A percentile compares a stretch with the other conserved stretches of the same genome.
Evolutionary conservation across 2,797 vertebrate genomes (phyloP).

Genomic region (Xenopus petersii): DNA sequence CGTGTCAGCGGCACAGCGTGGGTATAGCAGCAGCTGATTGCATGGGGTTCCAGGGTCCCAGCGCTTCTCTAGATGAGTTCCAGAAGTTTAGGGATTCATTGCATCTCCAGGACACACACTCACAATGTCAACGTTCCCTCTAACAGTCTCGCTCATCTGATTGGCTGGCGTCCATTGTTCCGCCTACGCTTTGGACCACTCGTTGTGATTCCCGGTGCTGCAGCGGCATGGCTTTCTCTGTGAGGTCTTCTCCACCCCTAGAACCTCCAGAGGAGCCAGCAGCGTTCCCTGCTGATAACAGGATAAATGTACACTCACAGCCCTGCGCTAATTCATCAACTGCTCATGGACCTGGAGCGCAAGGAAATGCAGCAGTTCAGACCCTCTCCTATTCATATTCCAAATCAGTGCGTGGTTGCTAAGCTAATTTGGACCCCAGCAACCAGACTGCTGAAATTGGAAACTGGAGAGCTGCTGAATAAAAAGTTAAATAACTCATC

Average conservation of each 20-base stretch:
- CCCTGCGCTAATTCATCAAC: conserved; percentile 7
- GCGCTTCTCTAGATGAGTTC: not conserved
- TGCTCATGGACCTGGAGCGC: not conserved
- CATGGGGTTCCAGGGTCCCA: conserved; percentile 8
- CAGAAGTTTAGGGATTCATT: conserved; percentile 7
- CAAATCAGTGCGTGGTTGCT: too few relatives aligned
- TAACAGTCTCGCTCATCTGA: not conserved
- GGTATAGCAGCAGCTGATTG: not conserved
- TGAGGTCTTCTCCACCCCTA: not conserved
- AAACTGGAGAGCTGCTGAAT: too few relatives aligned
- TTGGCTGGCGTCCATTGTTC: not conserved
- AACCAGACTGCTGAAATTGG: too few relatives aligned
- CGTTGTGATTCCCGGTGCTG: not conserved
- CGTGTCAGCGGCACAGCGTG: not conserved
- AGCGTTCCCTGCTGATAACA: not conserved
- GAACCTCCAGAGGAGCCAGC: not conserved
- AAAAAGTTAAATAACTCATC: too few relatives aligned
- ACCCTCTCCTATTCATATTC: too few relatives aligned
- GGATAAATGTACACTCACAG: not conserved
- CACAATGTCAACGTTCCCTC: not conserved
- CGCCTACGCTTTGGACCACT: conserved; percentile 2
- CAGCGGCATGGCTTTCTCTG: too few relatives aligned
- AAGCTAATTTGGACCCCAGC: too few relatives aligned
- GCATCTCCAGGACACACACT: not conserved
- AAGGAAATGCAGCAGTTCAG: too few relatives aligned